Conservation (phyloP, 2,113 vertebrate species). For the Herpetotheres cachinnans region DNA sequence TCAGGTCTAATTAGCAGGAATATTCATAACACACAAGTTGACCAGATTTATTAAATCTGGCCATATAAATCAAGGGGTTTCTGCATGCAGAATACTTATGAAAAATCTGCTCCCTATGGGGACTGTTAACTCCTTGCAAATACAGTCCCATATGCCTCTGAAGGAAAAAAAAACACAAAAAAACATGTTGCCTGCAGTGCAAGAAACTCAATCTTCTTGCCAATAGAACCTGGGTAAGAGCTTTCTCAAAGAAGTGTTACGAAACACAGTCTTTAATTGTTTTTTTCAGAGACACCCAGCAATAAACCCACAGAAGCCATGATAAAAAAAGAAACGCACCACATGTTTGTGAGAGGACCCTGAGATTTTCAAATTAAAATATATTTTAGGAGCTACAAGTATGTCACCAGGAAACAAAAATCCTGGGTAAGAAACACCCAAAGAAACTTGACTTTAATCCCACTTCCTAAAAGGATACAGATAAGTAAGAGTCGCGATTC, state of each 20-base stretch:
- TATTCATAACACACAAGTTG: not conserved
- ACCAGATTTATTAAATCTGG: not conserved
- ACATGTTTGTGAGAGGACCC: not conserved
- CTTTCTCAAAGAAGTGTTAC: not conserved
- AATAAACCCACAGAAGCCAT: not conserved
- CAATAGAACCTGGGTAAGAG: not conserved
- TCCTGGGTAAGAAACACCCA: not conserved
- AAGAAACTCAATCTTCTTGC: not conserved
- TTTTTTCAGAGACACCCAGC: not conserved
- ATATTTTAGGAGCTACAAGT: not conserved
- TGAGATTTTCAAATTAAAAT: not conserved
- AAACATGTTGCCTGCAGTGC: not conserved
- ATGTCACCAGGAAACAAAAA: not conserved
- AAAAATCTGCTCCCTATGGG: not conserved
- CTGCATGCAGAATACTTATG: not conserved
- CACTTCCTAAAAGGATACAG: not conserved
- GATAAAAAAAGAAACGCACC: not conserved
- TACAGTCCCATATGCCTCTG: not conserved
- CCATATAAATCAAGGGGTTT: not conserved
- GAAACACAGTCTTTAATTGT: not conserved
- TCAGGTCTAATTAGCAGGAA: not conserved
- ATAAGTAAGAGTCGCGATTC: not conserved
- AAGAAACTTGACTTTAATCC: not conserved
- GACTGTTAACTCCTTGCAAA: not conserved
- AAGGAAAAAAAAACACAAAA: not conserved